A percentile compares a stretch with the other conserved stretches of the same genome.
These are phyloP conservation scores for Columba guinea DNA, from an alignment of 2,797 vertebrate species.

Conservation along the genomic window DNA sequence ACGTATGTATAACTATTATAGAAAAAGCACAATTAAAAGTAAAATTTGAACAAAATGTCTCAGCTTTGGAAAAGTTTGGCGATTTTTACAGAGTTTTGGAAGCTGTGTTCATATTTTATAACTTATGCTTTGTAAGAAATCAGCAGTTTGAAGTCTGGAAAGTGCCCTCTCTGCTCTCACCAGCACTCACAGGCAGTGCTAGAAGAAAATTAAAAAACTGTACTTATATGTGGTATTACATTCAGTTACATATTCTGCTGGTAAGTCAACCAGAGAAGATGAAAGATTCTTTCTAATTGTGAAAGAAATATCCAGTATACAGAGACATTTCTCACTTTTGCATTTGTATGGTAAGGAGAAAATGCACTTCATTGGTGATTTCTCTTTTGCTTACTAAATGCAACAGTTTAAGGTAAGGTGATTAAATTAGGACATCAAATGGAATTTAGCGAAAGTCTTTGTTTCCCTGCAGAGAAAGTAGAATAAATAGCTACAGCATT, in stretches of 20 bases:
- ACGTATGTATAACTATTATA: not conserved
- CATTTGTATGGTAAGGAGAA: not conserved
- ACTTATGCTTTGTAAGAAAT: not conserved
- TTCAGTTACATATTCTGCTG: not conserved
- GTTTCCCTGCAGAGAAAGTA: not conserved
- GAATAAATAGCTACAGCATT: constrained; percentile 41
- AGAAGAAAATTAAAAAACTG: not conserved
- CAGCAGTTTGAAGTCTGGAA: not conserved
- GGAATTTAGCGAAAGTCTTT: constrained; percentile 51
- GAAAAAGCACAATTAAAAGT: not conserved
- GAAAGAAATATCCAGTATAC: not conserved
- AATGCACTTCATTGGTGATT: not conserved
- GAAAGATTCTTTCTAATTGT: not conserved
- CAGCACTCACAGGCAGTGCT: not conserved
- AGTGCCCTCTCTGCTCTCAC: not conserved
- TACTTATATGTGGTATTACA: not conserved
- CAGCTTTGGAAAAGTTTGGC: not conserved
- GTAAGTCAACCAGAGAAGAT: not conserved
- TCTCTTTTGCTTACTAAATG: not conserved
- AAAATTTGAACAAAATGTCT: not conserved
- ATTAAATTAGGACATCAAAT: constrained; percentile 7
- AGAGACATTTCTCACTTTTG: not conserved
- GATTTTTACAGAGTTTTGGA: not conserved
- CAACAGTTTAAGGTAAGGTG: not conserved
- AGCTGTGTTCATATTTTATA: not conserved